A percentile compares a stretch with the other conserved stretches of the same genome.
Evolutionary conservation across 1,140 invertebrate genomes (phyloP).

Genomic region (Mycetomoellerius zeteki): DNA sequence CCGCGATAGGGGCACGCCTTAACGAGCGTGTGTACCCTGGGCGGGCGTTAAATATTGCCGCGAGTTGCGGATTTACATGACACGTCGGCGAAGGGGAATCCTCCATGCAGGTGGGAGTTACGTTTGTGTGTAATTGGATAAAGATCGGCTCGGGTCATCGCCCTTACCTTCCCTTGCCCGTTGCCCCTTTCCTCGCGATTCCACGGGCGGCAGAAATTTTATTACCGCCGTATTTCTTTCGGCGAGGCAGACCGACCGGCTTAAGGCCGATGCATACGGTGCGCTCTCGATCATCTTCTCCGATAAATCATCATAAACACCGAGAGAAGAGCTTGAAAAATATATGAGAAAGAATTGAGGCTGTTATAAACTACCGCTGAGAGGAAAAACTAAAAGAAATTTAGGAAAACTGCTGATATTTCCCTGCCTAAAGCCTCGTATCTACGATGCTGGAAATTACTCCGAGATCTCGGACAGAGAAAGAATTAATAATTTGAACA

Average conservation of each 20-base stretch:
- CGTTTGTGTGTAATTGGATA: slow-evolving; percentile 73
- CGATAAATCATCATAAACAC: slow-evolving; percentile 15
- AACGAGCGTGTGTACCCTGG: slow-evolving; percentile 25
- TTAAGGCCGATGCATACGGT: slow-evolving; percentile 16
- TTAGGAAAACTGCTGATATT: neutral
- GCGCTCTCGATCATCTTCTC: slow-evolving; percentile 9
- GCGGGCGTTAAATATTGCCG: slow-evolving; percentile 64
- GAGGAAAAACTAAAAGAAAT: neutral
- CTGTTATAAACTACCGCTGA: neutral
- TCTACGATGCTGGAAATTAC: too few species aligned
- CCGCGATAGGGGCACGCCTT: slow-evolving; percentile 9
- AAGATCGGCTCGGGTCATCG: slow-evolving; percentile 71
- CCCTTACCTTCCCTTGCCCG: slow-evolving; percentile 7
- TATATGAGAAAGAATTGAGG: too few species aligned
- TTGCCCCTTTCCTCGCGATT: neutral
- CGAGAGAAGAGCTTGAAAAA: neutral
- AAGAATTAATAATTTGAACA: too few species aligned
- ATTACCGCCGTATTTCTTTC: slow-evolving; percentile 65
- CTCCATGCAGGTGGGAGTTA: slow-evolving; percentile 43
- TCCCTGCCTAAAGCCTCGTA: neutral
- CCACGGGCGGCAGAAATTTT: slow-evolving; percentile 55
- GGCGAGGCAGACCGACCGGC: neutral
- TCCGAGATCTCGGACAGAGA: too few species aligned
- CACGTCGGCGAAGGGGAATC: slow-evolving; percentile 32
- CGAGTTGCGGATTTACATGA: slow-evolving; percentile 63